A percentile compares a stretch with the other conserved stretches of the same genome.
Evolutionary conservation across 2,113 vertebrate species (phyloP).

Genomic region (Ornithorhynchus anatinus): DNA sequence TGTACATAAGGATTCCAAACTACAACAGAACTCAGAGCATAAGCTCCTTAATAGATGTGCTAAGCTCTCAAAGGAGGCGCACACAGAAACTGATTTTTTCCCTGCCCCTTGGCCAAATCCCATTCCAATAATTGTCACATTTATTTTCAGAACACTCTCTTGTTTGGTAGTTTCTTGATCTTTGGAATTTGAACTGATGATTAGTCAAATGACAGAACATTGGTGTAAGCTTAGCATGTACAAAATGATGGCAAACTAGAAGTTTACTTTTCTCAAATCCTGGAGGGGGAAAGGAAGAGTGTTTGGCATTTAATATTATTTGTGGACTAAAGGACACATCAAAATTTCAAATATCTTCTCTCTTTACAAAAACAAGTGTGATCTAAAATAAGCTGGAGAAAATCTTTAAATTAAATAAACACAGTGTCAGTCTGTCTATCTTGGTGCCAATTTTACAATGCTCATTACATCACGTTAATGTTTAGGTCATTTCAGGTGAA

Average conservation of each 20-base stretch:
- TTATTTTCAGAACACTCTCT: background rate
- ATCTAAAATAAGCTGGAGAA: no score
- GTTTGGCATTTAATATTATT: background rate
- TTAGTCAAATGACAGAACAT: background rate
- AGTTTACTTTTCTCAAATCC: conserved; percentile 2
- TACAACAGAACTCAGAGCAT: conserved; percentile 22
- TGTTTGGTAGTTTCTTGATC: background rate
- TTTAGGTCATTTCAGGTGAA: no score
- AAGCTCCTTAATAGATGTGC: conserved; percentile 23
- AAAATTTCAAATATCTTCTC: no score
- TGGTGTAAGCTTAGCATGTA: conserved; percentile 1
- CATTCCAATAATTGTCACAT: background rate
- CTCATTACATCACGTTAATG: no score
- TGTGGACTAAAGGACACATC: background rate
- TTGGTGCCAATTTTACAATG: no score
- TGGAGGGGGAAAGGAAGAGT: conserved; percentile 7
- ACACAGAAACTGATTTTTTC: conserved; percentile 10
- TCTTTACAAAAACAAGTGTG: no score
- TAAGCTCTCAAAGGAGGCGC: conserved; percentile 41
- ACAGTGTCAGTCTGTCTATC: no score
- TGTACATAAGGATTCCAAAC: no score
- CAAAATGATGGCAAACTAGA: background rate
- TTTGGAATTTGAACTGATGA: conserved; percentile 5
- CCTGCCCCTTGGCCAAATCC: conserved; percentile 22
- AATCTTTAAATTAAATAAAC: no score